Base-by-base conservation (phyloP, 2,888 invertebrate species). In the Coremacera marginata region DNA sequence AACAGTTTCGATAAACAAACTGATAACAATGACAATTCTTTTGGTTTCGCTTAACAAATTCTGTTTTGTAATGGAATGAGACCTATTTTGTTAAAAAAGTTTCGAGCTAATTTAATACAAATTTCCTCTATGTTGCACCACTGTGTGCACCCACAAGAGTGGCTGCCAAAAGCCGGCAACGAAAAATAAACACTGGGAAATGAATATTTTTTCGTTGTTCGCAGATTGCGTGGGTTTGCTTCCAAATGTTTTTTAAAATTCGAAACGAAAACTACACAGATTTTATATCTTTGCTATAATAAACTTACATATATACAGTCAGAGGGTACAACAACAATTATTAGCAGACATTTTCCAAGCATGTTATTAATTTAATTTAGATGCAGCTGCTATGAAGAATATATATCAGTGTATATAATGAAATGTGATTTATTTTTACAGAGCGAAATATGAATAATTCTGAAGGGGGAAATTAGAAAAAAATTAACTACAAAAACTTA, bases 221-320 rank as follows among this genome's bases (percentile, higher is more conserved):
- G 34, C 31, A 14, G 75, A 34, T 57, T 79, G 80, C 77, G 80
- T 80, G 77, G 80, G 80, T 27, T 75, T 75, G 44, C 44, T 44
- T 70, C 16, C 34, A 71, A 71, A 71, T 71, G 62, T 49, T 60
- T 60, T 70, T 25, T 8, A 72, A 72, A 55, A 34, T 27, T 31
- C 4, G 7, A 31, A 62, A 22, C 52, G n/a, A n/a, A 70, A 71
- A 51, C 44, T 60, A 71, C 71, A 71, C 22, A 37, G 16, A 60
- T 60, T 37, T 60, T 25, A 57, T 37, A 5, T 8, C 37, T 60
- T 7, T 62, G 11, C 27, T 25, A 27, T 34, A n/a, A 63, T 25
- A 63, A 31, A 34, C 63, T n/a, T n/a, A 63, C 14, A n/a, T 63
- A 55, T 55, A 22, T 9, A 22, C n/a, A 55, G 55, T 55, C n/a